Evolutionary conservation across 1,140 invertebrate genomes (phyloP).

Genomic region (Hydropsyche tenuis): DNA sequence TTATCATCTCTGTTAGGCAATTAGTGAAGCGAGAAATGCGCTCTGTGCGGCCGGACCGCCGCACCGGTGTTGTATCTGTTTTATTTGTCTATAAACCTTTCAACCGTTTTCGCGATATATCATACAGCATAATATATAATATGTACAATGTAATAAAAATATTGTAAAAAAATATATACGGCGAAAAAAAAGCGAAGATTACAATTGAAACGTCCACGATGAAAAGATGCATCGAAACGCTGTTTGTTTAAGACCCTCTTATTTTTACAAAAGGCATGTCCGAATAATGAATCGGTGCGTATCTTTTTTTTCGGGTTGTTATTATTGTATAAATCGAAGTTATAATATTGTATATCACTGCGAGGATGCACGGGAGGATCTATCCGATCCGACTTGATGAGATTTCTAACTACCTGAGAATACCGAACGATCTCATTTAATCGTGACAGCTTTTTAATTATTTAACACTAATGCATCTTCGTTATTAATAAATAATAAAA

Average conservation of each 20-base stretch:
- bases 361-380: neutral
- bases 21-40: conserved; percentile 47
- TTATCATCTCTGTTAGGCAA: conserved; percentile 49
- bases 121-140: neutral
- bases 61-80: conserved; percentile 10
- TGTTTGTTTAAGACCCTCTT: too few species aligned
- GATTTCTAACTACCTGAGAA: conserved; percentile 17
- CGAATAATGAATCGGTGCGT: too few species aligned
- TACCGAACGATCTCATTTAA: conserved; percentile 15
- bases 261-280: too few species aligned
- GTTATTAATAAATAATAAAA: too few species aligned
- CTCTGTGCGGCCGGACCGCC: conserved; percentile 26
- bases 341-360: too few species aligned
- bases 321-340: too few species aligned
- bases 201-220: neutral
- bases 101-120: conserved; percentile 11
- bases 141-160: neutral
- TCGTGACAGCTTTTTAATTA: conserved; percentile 25
- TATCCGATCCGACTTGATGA: conserved; percentile 1
- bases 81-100: conserved; percentile 25
- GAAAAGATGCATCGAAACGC: neutral
- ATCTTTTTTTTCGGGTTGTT: too few species aligned
- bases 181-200: neutral
- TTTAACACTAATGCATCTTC: neutral
- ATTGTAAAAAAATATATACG: too few species aligned